Percentiles rank a stretch among this genome's conserved stretches.
Conservation (phyloP, 2,797 vertebrate genomes). For the Squalus acanthias region DNA sequence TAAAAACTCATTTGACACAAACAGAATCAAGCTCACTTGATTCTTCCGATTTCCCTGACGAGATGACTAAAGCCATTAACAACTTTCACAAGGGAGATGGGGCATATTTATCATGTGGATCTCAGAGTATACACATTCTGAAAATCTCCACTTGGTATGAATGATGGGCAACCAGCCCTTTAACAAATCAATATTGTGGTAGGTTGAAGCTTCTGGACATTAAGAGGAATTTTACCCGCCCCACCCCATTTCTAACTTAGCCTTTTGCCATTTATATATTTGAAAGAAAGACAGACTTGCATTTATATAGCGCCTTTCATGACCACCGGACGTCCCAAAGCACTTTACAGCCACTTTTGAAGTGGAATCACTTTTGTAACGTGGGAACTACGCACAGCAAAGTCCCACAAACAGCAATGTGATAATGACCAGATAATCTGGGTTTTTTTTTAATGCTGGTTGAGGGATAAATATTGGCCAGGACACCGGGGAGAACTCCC, state of each 20-base stretch:
- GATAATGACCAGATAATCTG: no score
- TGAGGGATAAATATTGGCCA: no score
- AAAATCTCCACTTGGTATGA: neutral
- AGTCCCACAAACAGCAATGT: no score
- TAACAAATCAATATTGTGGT: neutral
- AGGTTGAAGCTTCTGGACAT: neutral
- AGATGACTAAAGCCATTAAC: neutral
- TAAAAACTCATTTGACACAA: neutral
- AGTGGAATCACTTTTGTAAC: no score
- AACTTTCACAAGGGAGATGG: neutral
- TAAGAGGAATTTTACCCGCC: neutral
- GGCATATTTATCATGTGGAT: neutral
- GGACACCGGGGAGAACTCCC: no score
- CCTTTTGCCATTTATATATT: neutral
- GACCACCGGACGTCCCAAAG: no score
- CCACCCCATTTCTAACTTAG: neutral
- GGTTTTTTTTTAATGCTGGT: no score
- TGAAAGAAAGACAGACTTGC: no score
- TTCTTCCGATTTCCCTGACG: neutral
- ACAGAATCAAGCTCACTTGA: neutral
- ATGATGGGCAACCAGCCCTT: neutral
- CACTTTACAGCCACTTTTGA: no score
- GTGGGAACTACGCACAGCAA: no score
- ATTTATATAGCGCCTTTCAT: no score
- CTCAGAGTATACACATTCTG: neutral